Percentiles rank a stretch among this genome's conserved stretches.
Conservation (phyloP, 2,888 invertebrate genomes). For the Epinotia bilunana region DNA sequence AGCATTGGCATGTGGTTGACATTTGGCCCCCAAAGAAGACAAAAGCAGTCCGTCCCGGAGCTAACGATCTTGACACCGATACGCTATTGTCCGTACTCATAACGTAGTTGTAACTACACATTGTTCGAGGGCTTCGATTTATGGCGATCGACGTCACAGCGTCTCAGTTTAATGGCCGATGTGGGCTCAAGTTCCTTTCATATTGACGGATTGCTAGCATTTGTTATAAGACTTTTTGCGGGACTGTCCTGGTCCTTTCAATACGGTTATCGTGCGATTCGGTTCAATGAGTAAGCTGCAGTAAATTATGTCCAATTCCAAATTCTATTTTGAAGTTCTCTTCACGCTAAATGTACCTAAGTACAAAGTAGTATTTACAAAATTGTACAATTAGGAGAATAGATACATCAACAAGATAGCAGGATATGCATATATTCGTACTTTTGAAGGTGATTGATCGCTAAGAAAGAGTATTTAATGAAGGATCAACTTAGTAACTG, state of each 20-base stretch:
- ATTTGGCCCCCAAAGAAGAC: conserved; percentile 66
- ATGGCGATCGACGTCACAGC: conserved; percentile 55
- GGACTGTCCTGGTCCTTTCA: conserved; percentile 35
- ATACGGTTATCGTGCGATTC: conserved; percentile 20
- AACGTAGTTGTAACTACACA: conserved; percentile 56
- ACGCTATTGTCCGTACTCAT: conserved; percentile 58
- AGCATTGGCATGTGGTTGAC: conserved; percentile 55
- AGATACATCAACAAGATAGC: not conserved
- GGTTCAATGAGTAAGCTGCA: conserved; percentile 13
- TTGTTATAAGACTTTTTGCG: conserved; percentile 57
- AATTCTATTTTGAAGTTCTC: not conserved
- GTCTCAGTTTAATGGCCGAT: conserved; percentile 51
- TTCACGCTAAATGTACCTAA: not conserved
- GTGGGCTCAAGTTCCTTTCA: conserved; percentile 54
- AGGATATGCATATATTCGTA: not conserved
- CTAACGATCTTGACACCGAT: conserved; percentile 72
- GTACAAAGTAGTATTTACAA: not conserved
- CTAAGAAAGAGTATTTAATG: too few relatives aligned
- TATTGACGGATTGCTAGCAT: conserved; percentile 64
- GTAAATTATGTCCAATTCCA: conserved; percentile 1
- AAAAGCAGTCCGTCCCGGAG: conserved; percentile 56
- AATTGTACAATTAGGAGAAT: not conserved
- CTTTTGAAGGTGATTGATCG: not conserved
- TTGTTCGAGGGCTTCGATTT: conserved; percentile 61
- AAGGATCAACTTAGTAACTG: too few relatives aligned